A percentile compares a stretch with the other conserved stretches of the same genome.
These are phyloP conservation scores for Sphenodon punctatus DNA, from an alignment of 2,797 vertebrate species.

Conservation along the genomic window DNA sequence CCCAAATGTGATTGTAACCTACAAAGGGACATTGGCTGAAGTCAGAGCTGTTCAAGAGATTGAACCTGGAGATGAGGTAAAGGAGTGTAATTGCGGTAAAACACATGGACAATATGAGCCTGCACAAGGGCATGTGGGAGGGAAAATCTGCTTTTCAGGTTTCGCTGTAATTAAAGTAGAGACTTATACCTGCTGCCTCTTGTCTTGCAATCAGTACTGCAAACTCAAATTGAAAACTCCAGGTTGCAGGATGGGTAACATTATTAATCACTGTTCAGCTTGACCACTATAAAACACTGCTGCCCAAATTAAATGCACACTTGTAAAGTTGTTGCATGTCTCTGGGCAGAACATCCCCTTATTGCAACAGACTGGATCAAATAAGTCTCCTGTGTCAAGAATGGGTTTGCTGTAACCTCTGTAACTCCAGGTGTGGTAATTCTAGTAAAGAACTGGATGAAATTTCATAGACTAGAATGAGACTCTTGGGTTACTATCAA, in stretches of 20 bases:
- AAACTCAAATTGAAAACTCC: neutral
- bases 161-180: neutral
- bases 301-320: too few relatives aligned
- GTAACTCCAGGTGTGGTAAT: neutral
- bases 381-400: neutral
- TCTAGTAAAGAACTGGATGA: neutral
- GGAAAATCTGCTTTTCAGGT: neutral
- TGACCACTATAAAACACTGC: too few relatives aligned
- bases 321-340: too few relatives aligned
- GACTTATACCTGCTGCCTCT: neutral
- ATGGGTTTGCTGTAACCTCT: neutral
- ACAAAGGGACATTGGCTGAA: conserved; percentile 87
- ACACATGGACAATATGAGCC: too few relatives aligned
- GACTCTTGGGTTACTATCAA: neutral
- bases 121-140: neutral
- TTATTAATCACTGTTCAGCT: too few relatives aligned
- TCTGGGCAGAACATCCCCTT: conserved; percentile 33
- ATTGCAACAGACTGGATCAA: neutral
- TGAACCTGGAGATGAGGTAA: conserved; percentile 91
- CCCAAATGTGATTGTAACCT: conserved; percentile 95
- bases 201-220: neutral
- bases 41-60: conserved; percentile 90
- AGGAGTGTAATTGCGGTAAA: neutral
- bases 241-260: too few relatives aligned
- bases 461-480: neutral